Base-by-base conservation (phyloP, 2,113 vertebrate genomes). In the Phocoena phocoena region DNA sequence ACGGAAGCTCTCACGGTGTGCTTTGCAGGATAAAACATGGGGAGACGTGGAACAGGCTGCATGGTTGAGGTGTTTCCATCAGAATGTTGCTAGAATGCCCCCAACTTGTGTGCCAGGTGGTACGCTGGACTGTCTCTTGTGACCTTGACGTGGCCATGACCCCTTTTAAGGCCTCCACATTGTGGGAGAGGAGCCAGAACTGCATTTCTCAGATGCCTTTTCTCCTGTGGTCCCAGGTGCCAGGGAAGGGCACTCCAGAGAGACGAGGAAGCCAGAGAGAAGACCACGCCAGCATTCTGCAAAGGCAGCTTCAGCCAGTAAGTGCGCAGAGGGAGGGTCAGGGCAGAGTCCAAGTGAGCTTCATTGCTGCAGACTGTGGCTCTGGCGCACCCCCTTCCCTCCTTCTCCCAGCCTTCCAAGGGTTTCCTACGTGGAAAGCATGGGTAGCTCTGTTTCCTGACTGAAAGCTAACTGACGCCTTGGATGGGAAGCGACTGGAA, bases 81-180 rank as follows among this genome's bases (percentile, higher is more conserved):
- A 26, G 80, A 36, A 8, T 36, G 14, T 47, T 31, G 8, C n/a
- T 20, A 67, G 8, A 17, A 58, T 58, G 31, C 13, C 33, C 76
- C 50, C 68, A n/a, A 0, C 17, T 6, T 31, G 2, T 13, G 25
- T 47, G 31, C 31, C 6, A 1, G 14, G 8, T 18, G 18, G 4
- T 7, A 0, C 4, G 1, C n/a, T 58, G 31, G 55, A 18, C 70
- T 21, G 5, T 60, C 23, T 36, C n/a, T 15, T 62, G 9, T 9
- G 44, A 33, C 5, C 53, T 67, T 65, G 65, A 12, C 38, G n/a
- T 74, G 31, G 2, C 11, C 36, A 5, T 58, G 55, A 58, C 6
- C 82, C 50, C 14, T 10, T 58, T 44, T 33, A 65, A 47, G n/a
- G 1, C 38, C 25, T 77, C 87, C 31, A 18, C 26, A 8, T 31